These are phyloP conservation scores for Gallinago paraguaiae DNA, from an alignment of 2,113 vertebrate genomes.

Conservation along the genomic window DNA sequence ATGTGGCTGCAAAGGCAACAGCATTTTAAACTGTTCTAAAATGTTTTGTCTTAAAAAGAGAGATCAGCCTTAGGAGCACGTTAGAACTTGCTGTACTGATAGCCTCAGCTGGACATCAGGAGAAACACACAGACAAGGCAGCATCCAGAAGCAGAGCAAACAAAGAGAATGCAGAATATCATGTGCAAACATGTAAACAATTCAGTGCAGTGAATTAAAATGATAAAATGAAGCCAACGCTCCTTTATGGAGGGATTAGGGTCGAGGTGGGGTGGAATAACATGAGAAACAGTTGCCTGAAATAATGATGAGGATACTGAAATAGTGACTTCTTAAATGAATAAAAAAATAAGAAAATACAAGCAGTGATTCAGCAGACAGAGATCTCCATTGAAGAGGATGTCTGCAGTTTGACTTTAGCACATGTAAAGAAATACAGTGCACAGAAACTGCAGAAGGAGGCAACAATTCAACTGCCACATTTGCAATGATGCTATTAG, in stretches of 20 bases:
- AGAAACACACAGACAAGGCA: background rate
- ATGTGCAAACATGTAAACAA: background rate
- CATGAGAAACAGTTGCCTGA: background rate
- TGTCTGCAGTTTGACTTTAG: background rate
- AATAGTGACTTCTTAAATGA: background rate
- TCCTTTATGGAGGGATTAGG: background rate
- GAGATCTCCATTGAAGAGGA: background rate
- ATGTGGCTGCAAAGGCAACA: background rate
- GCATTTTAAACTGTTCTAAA: background rate
- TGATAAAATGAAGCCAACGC: background rate
- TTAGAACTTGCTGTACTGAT: background rate
- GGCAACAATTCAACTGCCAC: background rate
- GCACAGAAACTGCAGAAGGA: background rate
- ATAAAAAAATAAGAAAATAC: background rate
- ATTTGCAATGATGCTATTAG: constrained; percentile 19
- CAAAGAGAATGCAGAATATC: background rate
- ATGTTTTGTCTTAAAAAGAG: background rate
- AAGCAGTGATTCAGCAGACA: background rate
- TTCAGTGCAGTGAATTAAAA: background rate
- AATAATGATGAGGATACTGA: background rate
- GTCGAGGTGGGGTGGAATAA: background rate
- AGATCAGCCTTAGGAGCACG: background rate
- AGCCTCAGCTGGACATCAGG: background rate
- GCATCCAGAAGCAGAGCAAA: background rate
- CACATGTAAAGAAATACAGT: background rate